Base-by-base conservation (phyloP, 2,888 invertebrate species). In the Thysanoteuthis rhombus region DNA sequence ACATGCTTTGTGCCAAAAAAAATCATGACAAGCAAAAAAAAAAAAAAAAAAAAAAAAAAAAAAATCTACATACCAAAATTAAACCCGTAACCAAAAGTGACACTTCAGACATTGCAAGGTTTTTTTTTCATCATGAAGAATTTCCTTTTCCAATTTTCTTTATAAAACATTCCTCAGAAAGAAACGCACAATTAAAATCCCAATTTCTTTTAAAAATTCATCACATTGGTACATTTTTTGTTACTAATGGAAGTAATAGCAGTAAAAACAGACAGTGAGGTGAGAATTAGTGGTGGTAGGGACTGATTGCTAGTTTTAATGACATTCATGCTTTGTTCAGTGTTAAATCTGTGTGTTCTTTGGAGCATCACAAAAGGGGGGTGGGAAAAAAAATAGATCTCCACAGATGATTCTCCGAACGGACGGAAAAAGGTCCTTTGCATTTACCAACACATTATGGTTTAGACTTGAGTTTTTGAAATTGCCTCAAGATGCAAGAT, bases 351-450 rank as follows among this genome's bases (percentile, higher is more conserved):
- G 38, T 38, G 39, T 90, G 28, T 39, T 91, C 42, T 39, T 42
- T 40, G 91, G n/a, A 38, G 28, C 42, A 40, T 40, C 40, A 91
- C 10, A 39, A 36, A 39, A n/a, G 0, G 42, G 39, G 91, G 91
- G 25, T 12, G 6, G 10, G 3, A 90, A 90, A 32, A 38, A 90
- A 91, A 39, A 91, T 40, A 39, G 40, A 39, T 32, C 91, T 91
- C 39, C 42, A 42, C 36, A 42, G 42, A 39, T 91, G 91, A 91
- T 91, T 91, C 40, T 91, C 39, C 16, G 42, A 42, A 91, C 91
- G 91, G 91, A 91, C 91, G 91, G 91, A 91, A 91, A 42, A 91
- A 32, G 91, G 91, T 39, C 91, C 42, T 42, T 40, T n/a, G 75
- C 75, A n/a, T 75, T n/a, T 75, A 75, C 75, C 75, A 75, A 75